These are phyloP conservation scores for Forbesichthys agassizii DNA, from an alignment of 2,113 vertebrate species.

Conservation along the genomic window DNA sequence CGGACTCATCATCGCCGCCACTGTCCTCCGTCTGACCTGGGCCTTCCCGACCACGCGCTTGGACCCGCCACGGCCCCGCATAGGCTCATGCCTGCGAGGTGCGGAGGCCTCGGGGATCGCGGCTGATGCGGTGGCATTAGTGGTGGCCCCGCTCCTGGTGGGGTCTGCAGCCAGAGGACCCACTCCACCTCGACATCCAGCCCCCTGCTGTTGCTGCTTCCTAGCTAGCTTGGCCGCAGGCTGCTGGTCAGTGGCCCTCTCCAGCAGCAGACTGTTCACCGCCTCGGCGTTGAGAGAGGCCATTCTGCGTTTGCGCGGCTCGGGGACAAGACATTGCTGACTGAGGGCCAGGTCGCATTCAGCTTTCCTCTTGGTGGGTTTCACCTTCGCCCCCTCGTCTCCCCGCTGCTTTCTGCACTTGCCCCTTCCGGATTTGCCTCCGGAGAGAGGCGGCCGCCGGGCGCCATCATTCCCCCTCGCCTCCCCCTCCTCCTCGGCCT, in stretches of 20 bases:
- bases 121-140: not conserved
- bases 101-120: conserved; percentile 49
- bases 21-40: conserved; percentile 30
- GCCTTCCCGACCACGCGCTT: conserved; percentile 58
- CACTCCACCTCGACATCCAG: conserved; percentile 47
- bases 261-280: conserved; percentile 90
- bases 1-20: conserved; percentile 39
- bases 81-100: conserved; percentile 25
- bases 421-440: conserved; percentile 41
- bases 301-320: conserved; percentile 88
- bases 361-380: conserved; percentile 60
- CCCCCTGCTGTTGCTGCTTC: conserved; percentile 68
- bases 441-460: conserved; percentile 27
- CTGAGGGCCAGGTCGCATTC: conserved; percentile 13
- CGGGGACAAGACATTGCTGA: conserved; percentile 32
- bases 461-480: conserved; percentile 29
- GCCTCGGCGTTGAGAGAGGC: conserved; percentile 96
- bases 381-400: conserved; percentile 13
- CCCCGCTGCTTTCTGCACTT: conserved; percentile 27
- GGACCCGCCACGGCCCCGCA: conserved; percentile 48
- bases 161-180: conserved; percentile 14
- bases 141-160: conserved; percentile 18
- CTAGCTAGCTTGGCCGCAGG: conserved; percentile 58
- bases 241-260: conserved; percentile 76
- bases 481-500: conserved; percentile 17